Base-by-base conservation (phyloP, 2,888 invertebrate species). In the Cynaeus angustus region DNA sequence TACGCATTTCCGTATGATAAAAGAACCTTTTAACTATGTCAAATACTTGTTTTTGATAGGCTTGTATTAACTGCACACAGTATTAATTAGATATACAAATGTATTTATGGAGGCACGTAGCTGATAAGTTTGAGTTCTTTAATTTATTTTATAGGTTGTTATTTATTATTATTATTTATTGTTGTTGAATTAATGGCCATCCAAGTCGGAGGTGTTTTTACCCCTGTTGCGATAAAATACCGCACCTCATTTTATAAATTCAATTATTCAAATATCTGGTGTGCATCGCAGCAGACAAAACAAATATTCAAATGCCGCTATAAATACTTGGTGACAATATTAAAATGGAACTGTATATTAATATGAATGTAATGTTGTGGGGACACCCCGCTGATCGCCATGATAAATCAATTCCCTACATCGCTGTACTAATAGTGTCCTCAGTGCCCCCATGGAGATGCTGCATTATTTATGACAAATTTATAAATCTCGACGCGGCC, bases 251-350 rank as follows among this genome's bases (percentile, higher is more conserved):
- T 81, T 83, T 82, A 82, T 81, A 80, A 82, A 84, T 83, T 84
- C 83, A 84, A 83, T 84, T 83, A 83, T 83, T 82, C 79, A 82
- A 80, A 80, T 79, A 70, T 73, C 71, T 72, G 70, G 70, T 72
- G 77, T 74, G 70, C 69, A 74, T 73, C 76, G 75, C 72, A 69
- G 75, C 79, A 77, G 76, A 80, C 79, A 82, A 82, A 83, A 83
- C 83, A 83, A 83, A 84, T 82, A 83, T 83, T 83, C 80, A 82
- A 83, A 83, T 80, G 79, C 74, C 77, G 80, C 82, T 83, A 85
- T 85, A 85, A 85, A 85, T 84, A 85, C 82, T 82, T 85, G 85
- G 85, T 85, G 85, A 85, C 85, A 85, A 85, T 85, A 85, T 85
- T 85, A 85, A 84, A 85, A 84, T 84, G 82, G 79, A 83, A 83